phyloP scores from a whole-genome alignment of 2,113 vertebrate species.

The Onychostruthus taczanowskii region DNA sequence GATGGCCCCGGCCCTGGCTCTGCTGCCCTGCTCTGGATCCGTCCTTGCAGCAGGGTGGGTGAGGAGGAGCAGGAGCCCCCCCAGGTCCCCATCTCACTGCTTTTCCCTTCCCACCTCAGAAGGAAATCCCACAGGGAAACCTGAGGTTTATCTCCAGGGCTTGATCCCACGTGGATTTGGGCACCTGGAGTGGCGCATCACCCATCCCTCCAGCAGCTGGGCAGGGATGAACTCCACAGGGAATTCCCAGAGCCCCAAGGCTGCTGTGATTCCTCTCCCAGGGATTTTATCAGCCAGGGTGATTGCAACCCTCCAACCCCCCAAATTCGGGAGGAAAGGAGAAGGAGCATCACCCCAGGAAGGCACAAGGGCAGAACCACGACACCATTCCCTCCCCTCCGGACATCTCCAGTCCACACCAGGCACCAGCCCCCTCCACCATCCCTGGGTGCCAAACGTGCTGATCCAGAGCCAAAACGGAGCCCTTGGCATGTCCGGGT shows the following conservation, averaged over 20 bases:
- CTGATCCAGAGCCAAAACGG: fast-evolving
- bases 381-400: fast-evolving
- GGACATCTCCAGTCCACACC: fast-evolving
- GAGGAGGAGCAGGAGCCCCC: neutral
- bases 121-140: neutral
- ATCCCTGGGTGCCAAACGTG: fast-evolving
- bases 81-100: neutral
- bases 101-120: neutral
- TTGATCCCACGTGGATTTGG: fast-evolving
- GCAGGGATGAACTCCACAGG: fast-evolving
- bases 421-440: neutral
- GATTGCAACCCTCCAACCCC: fast-evolving
- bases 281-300: neutral
- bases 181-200: fast-evolving
- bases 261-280: neutral
- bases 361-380: neutral
- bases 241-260: neutral
- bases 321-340: neutral
- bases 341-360: neutral
- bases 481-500: fast-evolving
- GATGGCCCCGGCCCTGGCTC: fast-evolving
- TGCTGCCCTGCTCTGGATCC: neutral
- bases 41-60: fast-evolving
- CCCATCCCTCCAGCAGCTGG: neutral
- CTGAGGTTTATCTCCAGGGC: neutral